These are phyloP conservation scores for Blastomussa wellsi DNA, from an alignment of 92 coral and sea anemone genomes.

Conservation along the genomic window DNA sequence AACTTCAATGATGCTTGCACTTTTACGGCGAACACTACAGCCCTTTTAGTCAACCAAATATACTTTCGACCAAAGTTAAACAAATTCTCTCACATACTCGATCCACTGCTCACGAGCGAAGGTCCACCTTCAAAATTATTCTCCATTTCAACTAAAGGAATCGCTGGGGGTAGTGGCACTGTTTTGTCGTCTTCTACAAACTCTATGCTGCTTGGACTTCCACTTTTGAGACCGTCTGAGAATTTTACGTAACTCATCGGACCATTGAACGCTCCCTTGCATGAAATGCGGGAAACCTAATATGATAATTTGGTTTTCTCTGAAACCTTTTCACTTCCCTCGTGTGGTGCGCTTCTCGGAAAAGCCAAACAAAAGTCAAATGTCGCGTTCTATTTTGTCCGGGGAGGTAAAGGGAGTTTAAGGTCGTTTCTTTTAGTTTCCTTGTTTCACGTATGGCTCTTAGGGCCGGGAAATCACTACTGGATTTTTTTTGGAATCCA, in stretches of 20 bases:
- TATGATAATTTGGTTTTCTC: not conserved
- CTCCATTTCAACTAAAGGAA: not conserved
- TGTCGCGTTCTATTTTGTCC: not conserved
- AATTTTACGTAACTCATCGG: not conserved
- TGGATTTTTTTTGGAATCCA: no score
- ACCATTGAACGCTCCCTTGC: not conserved
- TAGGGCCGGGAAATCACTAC: not conserved
- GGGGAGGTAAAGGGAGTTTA: not conserved
- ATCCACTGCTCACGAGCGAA: not conserved
- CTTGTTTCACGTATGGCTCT: not conserved
- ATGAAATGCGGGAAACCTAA: no score
- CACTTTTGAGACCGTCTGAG: not conserved
- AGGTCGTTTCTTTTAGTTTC: not conserved
- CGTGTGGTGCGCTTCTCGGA: not conserved
- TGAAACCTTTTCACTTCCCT: not conserved
- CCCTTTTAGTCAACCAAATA: not conserved
- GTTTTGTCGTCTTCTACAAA: slow-evolving; percentile 5
- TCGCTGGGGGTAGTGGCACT: not conserved
- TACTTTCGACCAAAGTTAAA: not conserved
- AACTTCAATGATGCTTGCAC: not conserved
- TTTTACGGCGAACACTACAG: not conserved
- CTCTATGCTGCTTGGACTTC: not conserved
- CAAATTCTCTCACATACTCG: not conserved
- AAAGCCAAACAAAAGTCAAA: not conserved
- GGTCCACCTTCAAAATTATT: slow-evolving; percentile 1